A percentile compares a stretch with the other conserved stretches of the same genome.
phyloP scores from a whole-genome alignment of 2,888 invertebrate genomes.

The Aleiodes alternator region DNA sequence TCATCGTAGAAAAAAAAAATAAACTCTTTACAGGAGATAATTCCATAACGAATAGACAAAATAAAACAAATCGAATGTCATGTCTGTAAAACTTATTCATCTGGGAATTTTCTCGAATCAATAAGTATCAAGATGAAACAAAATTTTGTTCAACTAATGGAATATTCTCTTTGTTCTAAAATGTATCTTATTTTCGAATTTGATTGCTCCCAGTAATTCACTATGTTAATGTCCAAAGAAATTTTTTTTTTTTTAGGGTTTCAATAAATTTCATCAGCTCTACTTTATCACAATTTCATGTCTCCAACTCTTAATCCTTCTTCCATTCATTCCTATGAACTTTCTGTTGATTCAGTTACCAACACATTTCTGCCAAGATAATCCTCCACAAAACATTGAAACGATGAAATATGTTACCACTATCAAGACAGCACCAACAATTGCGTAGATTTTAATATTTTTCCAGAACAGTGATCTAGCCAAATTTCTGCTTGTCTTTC shows the following conservation, averaged over 20 bases:
- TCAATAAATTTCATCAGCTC: slow-evolving; percentile 16
- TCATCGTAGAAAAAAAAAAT: too few relatives aligned
- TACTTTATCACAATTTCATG: neutral
- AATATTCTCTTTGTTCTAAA: too few relatives aligned
- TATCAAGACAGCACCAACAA: slow-evolving; percentile 81
- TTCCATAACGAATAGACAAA: too few relatives aligned
- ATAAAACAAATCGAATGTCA: too few relatives aligned
- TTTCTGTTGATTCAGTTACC: slow-evolving; percentile 67
- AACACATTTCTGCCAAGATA: slow-evolving; percentile 86
- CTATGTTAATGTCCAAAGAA: neutral
- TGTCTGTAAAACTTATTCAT: too few relatives aligned
- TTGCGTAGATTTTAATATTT: slow-evolving; percentile 91
- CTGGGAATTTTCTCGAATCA: too few relatives aligned
- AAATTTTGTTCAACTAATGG: too few relatives aligned
- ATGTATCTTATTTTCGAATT: too few relatives aligned
- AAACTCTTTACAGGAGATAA: too few relatives aligned
- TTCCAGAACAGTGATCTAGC: slow-evolving; percentile 95
- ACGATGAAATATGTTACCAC: slow-evolving; percentile 89
- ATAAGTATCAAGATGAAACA: too few relatives aligned
- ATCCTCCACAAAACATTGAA: slow-evolving; percentile 91
- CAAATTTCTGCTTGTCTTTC: slow-evolving; percentile 89
- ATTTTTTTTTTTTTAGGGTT: neutral
- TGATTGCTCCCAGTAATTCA: too few relatives aligned
- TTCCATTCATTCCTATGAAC: neutral
- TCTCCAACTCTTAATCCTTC: neutral